phyloP scores from a whole-genome alignment of 2,797 vertebrate species.

The Muraenolepis orangiensis region DNA sequence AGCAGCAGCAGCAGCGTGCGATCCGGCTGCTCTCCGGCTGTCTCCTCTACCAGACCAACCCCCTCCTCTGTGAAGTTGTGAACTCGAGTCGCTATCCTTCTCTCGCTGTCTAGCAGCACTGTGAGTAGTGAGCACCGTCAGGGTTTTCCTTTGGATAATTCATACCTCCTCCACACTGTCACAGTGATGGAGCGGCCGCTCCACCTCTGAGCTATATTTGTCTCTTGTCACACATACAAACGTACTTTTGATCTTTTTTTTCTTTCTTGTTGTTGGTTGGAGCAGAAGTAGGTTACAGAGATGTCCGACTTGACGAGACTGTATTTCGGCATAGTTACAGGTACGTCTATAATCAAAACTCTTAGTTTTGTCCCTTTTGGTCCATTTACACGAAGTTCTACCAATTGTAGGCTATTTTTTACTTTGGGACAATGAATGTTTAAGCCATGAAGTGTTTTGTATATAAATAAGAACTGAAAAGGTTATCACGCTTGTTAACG shows the following conservation, averaged over 20 bases:
- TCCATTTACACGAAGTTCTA: not conserved
- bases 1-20: too few relatives aligned
- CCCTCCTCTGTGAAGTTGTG: too few relatives aligned
- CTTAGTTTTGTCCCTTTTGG: not conserved
- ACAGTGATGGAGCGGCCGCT: not conserved
- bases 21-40: not conserved
- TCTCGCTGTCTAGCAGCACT: too few relatives aligned
- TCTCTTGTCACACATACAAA: not conserved
- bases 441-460: not conserved
- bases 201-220: not conserved
- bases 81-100: too few relatives aligned
- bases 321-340: constrained; percentile 53
- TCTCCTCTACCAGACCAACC: too few relatives aligned
- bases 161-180: not conserved
- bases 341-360: constrained; percentile 39
- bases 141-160: not conserved
- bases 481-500: not conserved
- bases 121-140: too few relatives aligned
- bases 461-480: not conserved
- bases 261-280: too few relatives aligned
- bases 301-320: constrained; percentile 57
- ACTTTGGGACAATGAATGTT: not conserved
- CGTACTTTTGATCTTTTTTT: constrained; percentile 5
- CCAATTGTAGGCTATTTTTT: not conserved
- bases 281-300: constrained; percentile 37